These are phyloP conservation scores for Mareca strepera DNA, from an alignment of 2,797 vertebrate species.

Conservation along the genomic window DNA sequence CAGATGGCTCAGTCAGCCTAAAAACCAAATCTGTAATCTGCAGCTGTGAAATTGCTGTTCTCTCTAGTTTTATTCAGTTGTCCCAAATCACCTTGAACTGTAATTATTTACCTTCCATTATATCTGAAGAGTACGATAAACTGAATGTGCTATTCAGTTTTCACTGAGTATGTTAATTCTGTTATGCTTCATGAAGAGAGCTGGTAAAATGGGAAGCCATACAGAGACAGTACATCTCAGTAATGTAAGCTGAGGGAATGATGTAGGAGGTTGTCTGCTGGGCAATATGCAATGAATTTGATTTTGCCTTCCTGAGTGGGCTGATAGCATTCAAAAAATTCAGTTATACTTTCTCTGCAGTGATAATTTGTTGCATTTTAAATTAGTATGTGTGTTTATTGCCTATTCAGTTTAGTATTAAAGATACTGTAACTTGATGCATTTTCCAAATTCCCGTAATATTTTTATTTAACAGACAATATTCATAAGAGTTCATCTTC, in stretches of 20 bases:
- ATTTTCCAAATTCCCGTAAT: neutral
- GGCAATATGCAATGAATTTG: constrained; percentile 84
- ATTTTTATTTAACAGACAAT: too few relatives aligned
- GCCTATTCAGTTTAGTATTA: neutral
- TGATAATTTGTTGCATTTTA: constrained; percentile 50
- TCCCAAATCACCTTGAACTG: neutral
- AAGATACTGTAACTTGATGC: neutral
- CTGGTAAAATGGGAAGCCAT: constrained; percentile 29
- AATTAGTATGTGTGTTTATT: neutral
- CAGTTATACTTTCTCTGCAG: constrained; percentile 59
- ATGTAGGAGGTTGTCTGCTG: constrained; percentile 83
- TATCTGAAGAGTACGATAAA: neutral
- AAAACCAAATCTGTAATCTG: constrained; percentile 23
- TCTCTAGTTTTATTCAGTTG: neutral
- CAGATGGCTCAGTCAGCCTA: constrained; percentile 7
- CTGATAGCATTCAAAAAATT: constrained; percentile 86
- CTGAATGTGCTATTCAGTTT: neutral
- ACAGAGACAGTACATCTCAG: constrained; percentile 40
- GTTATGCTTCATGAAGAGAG: neutral
- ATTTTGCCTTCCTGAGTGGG: constrained; percentile 87
- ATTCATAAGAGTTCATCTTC: neutral
- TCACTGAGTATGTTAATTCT: neutral
- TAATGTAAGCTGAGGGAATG: constrained; percentile 82
- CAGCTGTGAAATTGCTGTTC: neutral
- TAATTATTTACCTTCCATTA: neutral